Evolutionary conservation across 2,888 invertebrate species (phyloP), one percentile per base, ranked within the genome.

Genomic region (Dyspetes luteomarginatus): DNA sequence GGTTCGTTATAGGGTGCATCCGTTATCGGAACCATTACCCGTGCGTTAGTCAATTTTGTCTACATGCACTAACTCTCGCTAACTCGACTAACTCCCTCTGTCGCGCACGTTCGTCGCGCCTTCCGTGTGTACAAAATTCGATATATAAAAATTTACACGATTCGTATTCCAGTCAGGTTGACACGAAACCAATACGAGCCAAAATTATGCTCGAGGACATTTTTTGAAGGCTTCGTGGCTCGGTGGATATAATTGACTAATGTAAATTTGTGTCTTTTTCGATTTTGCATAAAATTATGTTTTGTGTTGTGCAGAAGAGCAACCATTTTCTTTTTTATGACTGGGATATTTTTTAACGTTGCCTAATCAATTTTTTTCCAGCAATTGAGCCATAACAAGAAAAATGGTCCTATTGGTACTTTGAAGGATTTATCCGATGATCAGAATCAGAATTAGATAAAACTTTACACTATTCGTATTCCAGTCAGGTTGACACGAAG

Each of bases 21-120:
- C 71, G 82, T 82, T 84, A 84, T 84, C 84, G 73, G 67, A 64
- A 48, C 82, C 62, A 82, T 81, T 79, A 80, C 71, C 52, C 78
- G 60, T 75, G 77, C 72, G 82, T 77, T 81, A 81, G 77, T 80
- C 79, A 82, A 81, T 81, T 81, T 82, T 41, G 74, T 74, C 45
- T 30, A 65, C 72, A 74, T 58, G 69, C 50, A 19, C 62, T 48
- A 58, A 56, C 56, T 50, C 56, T 50, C 72, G 30, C 71, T 55
- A 60, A 41, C 24, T 67, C 62, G 41, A 30, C 56, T 41, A 43
- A 55, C n/a, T 4, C 45, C 55, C 45, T 22, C 9, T 41, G 9
- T 60, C 56, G 26, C 28, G 41, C 45, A 28, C 48, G 17, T 65
- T 28, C 43, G 26, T 24, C 28, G 26, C 24, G 15, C 28, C 36